Base-by-base conservation (phyloP, 2,888 invertebrate genomes). In the Erebia palarica region DNA sequence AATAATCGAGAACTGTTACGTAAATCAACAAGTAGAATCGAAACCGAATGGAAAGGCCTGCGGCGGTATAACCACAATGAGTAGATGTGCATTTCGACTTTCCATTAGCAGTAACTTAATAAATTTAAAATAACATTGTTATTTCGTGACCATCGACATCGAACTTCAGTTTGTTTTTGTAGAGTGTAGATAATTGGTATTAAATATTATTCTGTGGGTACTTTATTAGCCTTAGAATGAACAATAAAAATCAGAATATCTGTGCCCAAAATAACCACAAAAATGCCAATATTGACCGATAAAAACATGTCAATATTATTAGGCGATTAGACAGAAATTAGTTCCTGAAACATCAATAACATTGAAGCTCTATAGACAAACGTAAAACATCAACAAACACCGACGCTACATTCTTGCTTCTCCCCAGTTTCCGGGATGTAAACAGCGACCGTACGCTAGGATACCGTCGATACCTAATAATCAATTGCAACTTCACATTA, bases 21-120 rank as follows among this genome's bases (percentile, higher is more conserved):
- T 72, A 75, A 78, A 76, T 82, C 82, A 84, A 82, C 83, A 80
- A 80, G 75, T 76, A 75, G 76, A 79, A 81, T 80, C 76, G 76
- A 74, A 76, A 64, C 71, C 75, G 75, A 75, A 81, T 81, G 80
- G 78, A 80, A 81, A 79, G 75, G 83, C 86, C 82, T 72, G 73
- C 72, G 85, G 86, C 83, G 73, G 77, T 78, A 78, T 84, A 85
- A 85, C 84, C 85, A 85, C 82, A 86, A 85, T 84, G 86, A 87
- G 79, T 79, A 21, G 21, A 3, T 27, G 84, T 78, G 71, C 72
- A 75, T 75, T 83, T 80, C 77, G 84, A 84, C 81, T 85, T 91
- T 89, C 87, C 88, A 89, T 89, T 90, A 88, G 86, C 88, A 90
- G 83, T 89, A 89, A 90, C 86, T 89, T 89, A 85, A 81, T 80